phyloP scores from a whole-genome alignment of 2,113 vertebrate species.

The Rhynchopsitta pachyrhyncha region DNA sequence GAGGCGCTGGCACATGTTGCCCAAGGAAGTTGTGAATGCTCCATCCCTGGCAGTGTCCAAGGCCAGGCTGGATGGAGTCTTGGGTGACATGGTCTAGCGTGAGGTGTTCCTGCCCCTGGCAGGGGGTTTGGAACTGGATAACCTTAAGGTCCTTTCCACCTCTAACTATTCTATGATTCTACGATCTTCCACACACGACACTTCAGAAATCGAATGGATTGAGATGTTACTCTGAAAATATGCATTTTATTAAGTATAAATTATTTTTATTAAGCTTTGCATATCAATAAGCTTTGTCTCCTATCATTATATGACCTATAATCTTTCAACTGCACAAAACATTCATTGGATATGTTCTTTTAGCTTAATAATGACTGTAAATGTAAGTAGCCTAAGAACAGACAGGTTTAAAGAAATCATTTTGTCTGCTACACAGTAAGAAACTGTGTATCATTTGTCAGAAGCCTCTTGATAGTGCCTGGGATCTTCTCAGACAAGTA shows the following conservation, averaged over 20 bases:
- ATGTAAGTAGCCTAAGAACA: background rate
- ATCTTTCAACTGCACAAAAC: background rate
- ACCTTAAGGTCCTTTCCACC: background rate
- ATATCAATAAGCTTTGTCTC: slow-evolving; percentile 17
- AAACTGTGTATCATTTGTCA: background rate
- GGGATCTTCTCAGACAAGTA: background rate
- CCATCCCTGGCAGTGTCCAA: background rate
- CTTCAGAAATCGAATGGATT: slow-evolving; percentile 52
- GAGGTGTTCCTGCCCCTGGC: background rate
- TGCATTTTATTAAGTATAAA: slow-evolving; percentile 30
- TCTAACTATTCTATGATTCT: background rate
- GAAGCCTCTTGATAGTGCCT: background rate
- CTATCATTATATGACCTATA: background rate
- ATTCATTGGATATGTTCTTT: background rate
- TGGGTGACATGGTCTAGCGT: background rate
- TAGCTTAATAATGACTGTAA: background rate
- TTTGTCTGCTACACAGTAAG: background rate
- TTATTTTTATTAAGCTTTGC: slow-evolving; percentile 13
- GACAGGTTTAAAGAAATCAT: background rate
- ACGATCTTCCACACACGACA: background rate
- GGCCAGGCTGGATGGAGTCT: background rate
- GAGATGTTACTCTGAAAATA: slow-evolving; percentile 13
- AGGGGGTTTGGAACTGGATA: background rate
- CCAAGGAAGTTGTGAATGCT: background rate
- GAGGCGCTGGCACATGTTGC: background rate